Percentiles rank a stretch among this genome's conserved stretches.
These are phyloP conservation scores for Scolopax bukidnonensis DNA, from an alignment of 2,797 vertebrate genomes.

Conservation along the genomic window DNA sequence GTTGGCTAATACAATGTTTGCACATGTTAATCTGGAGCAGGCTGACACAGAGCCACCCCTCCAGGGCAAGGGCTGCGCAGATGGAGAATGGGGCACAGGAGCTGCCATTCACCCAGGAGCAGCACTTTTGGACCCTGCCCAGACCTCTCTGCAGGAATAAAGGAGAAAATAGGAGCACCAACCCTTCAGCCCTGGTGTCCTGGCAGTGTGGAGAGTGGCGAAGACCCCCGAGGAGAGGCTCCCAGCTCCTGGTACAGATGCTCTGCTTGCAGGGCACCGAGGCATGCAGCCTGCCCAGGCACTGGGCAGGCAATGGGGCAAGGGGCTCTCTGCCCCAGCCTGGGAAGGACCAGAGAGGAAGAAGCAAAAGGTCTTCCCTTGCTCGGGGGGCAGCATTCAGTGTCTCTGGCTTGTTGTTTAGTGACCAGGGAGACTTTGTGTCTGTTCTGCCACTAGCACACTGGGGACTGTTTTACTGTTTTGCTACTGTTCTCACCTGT, in stretches of 20 bases:
- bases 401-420: not conserved
- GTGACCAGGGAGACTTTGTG: no score
- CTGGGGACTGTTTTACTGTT: not conserved
- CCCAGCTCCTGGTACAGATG: not conserved
- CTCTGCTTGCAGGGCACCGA: rapidly evolving
- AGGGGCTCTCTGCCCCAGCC: not conserved
- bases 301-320: no score
- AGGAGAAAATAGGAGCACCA: not conserved
- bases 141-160: not conserved
- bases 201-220: not conserved
- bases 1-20: not conserved
- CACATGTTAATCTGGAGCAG: not conserved
- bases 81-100: rapidly evolving
- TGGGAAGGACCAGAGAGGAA: not conserved
- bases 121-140: not conserved
- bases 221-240: not conserved
- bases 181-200: not conserved
- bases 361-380: not conserved
- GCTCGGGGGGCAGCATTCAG: not conserved
- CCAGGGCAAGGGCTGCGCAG: not conserved
- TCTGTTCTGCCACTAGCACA: not conserved
- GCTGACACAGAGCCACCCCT: not conserved
- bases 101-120: not conserved
- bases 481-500: not conserved
- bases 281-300: not conserved